Evolutionary conservation across 37 sponge, comb jelly and placozoan genomes (phyloP).

Genomic region (Spongilla lacustris): DNA sequence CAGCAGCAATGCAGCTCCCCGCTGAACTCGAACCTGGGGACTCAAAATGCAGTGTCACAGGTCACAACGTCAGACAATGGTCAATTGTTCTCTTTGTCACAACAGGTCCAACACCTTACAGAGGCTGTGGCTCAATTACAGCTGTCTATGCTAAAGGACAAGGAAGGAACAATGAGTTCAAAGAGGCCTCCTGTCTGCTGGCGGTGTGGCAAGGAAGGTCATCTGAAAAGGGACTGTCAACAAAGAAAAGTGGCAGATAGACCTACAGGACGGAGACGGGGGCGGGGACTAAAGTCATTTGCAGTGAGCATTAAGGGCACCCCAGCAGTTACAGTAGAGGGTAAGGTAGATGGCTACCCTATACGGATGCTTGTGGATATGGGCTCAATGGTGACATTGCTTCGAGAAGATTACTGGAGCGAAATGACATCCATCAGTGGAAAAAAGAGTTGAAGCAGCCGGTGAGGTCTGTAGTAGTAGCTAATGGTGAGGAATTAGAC

Average conservation of each 20-base stretch:
- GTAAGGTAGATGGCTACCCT: slow-evolving; percentile 8
- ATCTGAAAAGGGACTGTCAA: too few species aligned
- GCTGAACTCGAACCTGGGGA: not conserved
- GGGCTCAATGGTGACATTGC: slow-evolving; percentile 16
- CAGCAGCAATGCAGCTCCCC: not conserved
- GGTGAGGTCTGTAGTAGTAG: slow-evolving; percentile 5
- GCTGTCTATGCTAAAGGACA: too few species aligned
- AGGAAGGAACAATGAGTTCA: too few species aligned
- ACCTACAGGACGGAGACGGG: not conserved
- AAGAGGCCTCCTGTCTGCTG: too few species aligned
- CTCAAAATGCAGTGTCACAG: not conserved
- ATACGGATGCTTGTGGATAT: slow-evolving; percentile 11
- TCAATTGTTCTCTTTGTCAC: too few species aligned
- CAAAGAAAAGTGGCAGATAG: too few species aligned
- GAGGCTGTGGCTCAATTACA: too few species aligned
- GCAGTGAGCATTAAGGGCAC: not conserved
- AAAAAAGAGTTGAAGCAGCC: not conserved
- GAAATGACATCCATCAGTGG: not conserved
- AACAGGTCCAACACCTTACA: too few species aligned
- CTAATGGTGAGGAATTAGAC: slow-evolving; percentile 17
- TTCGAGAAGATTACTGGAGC: slow-evolving; percentile 1
- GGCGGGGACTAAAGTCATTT: not conserved
- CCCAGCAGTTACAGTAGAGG: slow-evolving; percentile 13
- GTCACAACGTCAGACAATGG: too few species aligned
- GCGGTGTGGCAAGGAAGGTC: too few species aligned